These are phyloP conservation scores for Palaemon carinicauda DNA, from an alignment of 1,140 invertebrate genomes.

Conservation along the genomic window DNA sequence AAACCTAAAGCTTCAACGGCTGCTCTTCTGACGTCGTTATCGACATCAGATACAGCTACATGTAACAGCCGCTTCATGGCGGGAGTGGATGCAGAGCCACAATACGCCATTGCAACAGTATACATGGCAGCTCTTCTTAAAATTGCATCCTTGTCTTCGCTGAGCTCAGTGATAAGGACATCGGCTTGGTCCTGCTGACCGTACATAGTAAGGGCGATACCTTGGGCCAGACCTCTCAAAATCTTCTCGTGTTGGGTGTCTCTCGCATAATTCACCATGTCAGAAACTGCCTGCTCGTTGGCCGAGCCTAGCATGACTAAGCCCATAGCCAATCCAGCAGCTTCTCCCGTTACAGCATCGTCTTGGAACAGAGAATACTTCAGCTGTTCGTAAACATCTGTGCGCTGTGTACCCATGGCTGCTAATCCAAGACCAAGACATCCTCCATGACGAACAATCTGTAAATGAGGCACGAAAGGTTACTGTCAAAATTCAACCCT, in stretches of 20 bases:
- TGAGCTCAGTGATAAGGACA: slow-evolving; percentile 86
- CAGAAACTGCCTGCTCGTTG: slow-evolving; percentile 88
- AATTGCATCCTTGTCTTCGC: slow-evolving; percentile 70
- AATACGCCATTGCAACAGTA: slow-evolving; percentile 98
- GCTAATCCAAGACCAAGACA: slow-evolving; percentile 96
- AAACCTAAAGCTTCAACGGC: slow-evolving; percentile 98
- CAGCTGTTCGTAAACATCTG: slow-evolving; percentile 94
- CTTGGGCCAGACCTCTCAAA: slow-evolving; percentile 70
- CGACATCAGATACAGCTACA: slow-evolving; percentile 97
- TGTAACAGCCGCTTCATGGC: slow-evolving; percentile 94
- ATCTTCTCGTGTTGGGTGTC: slow-evolving; percentile 99
- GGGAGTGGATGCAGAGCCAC: slow-evolving; percentile 90
- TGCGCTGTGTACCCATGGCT: slow-evolving; percentile 94
- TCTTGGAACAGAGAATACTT: slow-evolving; percentile 98
- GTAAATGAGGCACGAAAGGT: not conserved
- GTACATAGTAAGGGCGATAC: slow-evolving; percentile 97
- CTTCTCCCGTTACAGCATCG: slow-evolving; percentile 98
- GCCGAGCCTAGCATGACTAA: slow-evolving; percentile 95
- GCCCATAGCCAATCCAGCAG: slow-evolving; percentile 97
- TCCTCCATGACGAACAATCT: slow-evolving; percentile 89
- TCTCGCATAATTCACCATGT: slow-evolving; percentile 91
- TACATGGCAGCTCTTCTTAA: slow-evolving; percentile 90
- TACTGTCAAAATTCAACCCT: too few species aligned
- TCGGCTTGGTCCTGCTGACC: slow-evolving; percentile 96
- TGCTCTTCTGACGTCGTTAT: slow-evolving; percentile 96